Evolutionary conservation across 2,888 invertebrate species (phyloP), one percentile per base, ranked within the genome.

Genomic region (Philopedon plagiatum): DNA sequence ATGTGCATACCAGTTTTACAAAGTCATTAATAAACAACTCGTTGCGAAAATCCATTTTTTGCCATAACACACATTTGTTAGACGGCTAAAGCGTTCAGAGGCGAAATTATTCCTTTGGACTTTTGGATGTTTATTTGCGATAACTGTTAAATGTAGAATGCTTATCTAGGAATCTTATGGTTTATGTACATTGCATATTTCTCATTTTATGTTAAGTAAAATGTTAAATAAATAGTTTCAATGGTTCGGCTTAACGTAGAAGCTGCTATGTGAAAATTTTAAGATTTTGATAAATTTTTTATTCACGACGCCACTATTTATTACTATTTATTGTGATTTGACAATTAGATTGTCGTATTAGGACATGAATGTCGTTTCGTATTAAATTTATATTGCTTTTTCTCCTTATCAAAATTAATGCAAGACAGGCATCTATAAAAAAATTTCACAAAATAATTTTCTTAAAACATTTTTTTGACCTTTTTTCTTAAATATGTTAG

Each of bases 31-130:
- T 70, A 70, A 57, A 37, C 70, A 34, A 58, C 57, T 32, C 56
- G 49, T 70, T 70, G 70, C 70, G 57, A 64, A 70, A 70, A n/a
- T 26, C 46, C 5, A 58, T 49, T 67, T 67, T 67, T 67, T 67
- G 58, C 39, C 11, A 44, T 13, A 23, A 26, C 23, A 41, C 11
- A 49, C 23, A 21, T n/a, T 34, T 32, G 34, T 62, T 62, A n/a
- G 62, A 62, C 46, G 29, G 13, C 5, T 21, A 23, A 32, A 15
- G 1, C 26, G 2, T 15, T 29, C 7, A 29, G 51, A 54, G 7
- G 2, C 29, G 29, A 32, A 29, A 54, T 29, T 29, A 29, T 26
- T 54, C 4, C 13, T 13, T 26, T 51, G 49, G 18, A 13, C 7
- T 26, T 51, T 51, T 49, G 5, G n/a, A 49, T 23, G 49, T 49